Percentiles rank a stretch among this genome's conserved stretches.
These are phyloP conservation scores for Amyelois transitella DNA, from an alignment of 1,140 invertebrate genomes.

Conservation along the genomic window DNA sequence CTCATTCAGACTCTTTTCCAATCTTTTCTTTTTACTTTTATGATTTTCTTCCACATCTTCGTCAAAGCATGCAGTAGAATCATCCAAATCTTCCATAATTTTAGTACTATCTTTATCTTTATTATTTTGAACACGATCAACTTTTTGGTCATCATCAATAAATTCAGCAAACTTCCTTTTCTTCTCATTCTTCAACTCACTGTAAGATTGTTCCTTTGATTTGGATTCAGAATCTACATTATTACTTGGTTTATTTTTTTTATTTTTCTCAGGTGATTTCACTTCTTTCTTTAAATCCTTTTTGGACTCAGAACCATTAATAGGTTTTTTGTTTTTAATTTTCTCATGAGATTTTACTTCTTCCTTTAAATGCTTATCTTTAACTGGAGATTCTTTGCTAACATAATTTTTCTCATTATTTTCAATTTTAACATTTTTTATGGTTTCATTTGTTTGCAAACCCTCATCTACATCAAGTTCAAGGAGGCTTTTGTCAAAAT, in stretches of 20 bases:
- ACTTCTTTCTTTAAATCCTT: neutral
- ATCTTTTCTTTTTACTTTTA: constrained; percentile 30
- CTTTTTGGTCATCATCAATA: constrained; percentile 36
- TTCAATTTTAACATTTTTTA: constrained; percentile 11
- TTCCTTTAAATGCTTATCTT: neutral
- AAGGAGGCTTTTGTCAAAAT: constrained; percentile 80
- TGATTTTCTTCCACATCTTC: constrained; percentile 18
- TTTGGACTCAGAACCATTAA: neutral
- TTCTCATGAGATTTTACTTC: neutral
- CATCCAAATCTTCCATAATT: neutral
- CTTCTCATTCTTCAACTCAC: constrained; percentile 30
- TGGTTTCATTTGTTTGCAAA: constrained; percentile 17
- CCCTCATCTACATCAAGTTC: constrained; percentile 74
- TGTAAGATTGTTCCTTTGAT: constrained; percentile 23
- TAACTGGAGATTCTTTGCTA: neutral
- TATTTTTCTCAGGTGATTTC: neutral
- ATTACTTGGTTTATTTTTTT: constrained; percentile 1
- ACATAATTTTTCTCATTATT: constrained; percentile 8
- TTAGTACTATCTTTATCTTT: constrained; percentile 17
- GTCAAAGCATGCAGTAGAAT: constrained; percentile 1
- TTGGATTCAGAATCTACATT: constrained; percentile 4
- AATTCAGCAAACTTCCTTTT: constrained; percentile 58
- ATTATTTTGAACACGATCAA: constrained; percentile 27
- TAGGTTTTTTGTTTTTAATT: constrained; percentile 1
- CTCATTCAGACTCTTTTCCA: constrained; percentile 52